These are phyloP conservation scores for Bhutanitis thaidina DNA, from an alignment of 2,888 invertebrate genomes.

Conservation along the genomic window DNA sequence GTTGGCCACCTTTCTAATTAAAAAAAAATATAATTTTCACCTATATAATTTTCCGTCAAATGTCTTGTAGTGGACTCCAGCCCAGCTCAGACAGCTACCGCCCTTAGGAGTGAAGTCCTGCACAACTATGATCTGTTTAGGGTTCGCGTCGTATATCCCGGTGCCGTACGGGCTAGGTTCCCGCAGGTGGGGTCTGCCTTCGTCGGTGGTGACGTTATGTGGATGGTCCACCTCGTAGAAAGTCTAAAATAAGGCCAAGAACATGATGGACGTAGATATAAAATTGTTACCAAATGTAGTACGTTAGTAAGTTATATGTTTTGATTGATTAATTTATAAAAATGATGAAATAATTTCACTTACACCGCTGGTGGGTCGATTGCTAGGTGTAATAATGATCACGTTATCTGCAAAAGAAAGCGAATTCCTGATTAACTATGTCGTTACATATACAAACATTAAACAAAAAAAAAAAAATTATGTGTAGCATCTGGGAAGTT, in stretches of 20 bases:
- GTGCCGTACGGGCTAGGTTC: constrained; percentile 19
- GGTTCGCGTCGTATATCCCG: constrained; percentile 21
- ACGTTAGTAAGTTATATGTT: too few relatives aligned
- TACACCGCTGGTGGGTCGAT: constrained; percentile 38
- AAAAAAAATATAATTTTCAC: constrained; percentile 31
- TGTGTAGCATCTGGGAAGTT: too few relatives aligned
- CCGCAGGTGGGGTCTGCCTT: background rate
- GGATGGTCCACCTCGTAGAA: background rate
- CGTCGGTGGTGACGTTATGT: constrained; percentile 5
- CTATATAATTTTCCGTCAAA: constrained; percentile 90
- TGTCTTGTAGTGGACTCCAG: constrained; percentile 89
- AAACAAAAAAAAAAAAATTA: too few relatives aligned
- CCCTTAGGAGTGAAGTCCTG: constrained; percentile 77
- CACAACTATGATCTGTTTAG: constrained; percentile 43
- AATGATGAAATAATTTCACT: constrained; percentile 26
- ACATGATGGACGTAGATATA: background rate
- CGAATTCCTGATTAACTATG: background rate
- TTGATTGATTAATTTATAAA: too few relatives aligned
- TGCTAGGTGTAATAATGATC: constrained; percentile 49
- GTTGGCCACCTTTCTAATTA: too few relatives aligned
- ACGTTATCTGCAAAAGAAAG: constrained; percentile 49
- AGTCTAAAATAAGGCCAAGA: background rate
- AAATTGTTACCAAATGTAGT: too few relatives aligned
- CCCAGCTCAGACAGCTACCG: constrained; percentile 89
- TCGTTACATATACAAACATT: background rate